Base-by-base conservation (phyloP, 2,797 vertebrate genomes). In the Acanthopagrus latus region DNA sequence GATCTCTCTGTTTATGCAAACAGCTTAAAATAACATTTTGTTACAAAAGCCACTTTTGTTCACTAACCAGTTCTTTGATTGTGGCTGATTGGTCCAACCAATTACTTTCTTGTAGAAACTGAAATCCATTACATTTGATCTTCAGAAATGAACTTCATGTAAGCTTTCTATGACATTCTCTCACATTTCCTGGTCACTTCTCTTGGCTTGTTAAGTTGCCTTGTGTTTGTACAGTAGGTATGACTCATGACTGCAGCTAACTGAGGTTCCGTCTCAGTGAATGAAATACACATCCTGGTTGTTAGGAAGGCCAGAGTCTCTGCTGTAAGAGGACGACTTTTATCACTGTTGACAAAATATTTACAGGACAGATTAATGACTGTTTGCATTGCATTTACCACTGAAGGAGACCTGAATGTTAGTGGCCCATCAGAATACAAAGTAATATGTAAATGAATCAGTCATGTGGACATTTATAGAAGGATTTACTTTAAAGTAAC, bases 291-390 rank as follows among this genome's bases (percentile, higher is more conserved):
- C 48, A 83, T 82, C 83, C 75, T 81, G 78, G 65, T 76, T 71
- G 66, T 43, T 50, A 20, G 3, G 81, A 72, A 83, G 80, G 76
- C 23, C 84, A 85, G 86, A 86, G 90, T 92, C 74, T 84, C 44
- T 47, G 12, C 54, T 76, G n/a, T 55, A 33, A 29, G 33, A 50
- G 46, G 13, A 25, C 29, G 18, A 2, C 47, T 74, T 81, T 81
- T 84, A 83, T 88, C 63, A 79, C 33, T 88, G 86, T 90, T 88
- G 82, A 91, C 84, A 60, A 38, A 83, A 83, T 84, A 62, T 87
- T 87, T 78, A 68, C 41, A 2, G 38, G 41, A 57, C 33, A 41
- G 67, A 59, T 88, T 70, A 57, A 70, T 20, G 60, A 48, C 33
- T 80, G 66, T 21, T 74, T 69, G 70, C 3, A 20, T 60, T 64